Conservation (phyloP, 2,888 invertebrate genomes). For the Lithophane ornitopus region DNA sequence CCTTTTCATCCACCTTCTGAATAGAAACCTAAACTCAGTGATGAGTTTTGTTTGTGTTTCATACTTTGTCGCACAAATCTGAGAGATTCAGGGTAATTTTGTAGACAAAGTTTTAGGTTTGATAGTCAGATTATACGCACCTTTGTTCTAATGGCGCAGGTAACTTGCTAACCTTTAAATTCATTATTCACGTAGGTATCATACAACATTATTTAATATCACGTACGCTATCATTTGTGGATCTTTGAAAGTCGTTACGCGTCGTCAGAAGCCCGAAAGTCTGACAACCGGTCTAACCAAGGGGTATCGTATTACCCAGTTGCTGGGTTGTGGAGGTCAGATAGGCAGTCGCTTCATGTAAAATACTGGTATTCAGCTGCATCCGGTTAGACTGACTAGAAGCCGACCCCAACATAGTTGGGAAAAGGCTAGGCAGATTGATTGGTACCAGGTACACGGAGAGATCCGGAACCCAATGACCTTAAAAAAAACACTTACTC, state of each 20-base stretch:
- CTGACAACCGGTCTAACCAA: too few species aligned
- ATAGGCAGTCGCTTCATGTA: too few species aligned
- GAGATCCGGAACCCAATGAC: not conserved
- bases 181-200: too few species aligned
- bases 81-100: constrained; percentile 13
- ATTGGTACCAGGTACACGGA: not conserved
- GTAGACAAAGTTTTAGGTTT: constrained; percentile 9
- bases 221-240: too few species aligned
- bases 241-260: too few species aligned
- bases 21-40: constrained; percentile 58
- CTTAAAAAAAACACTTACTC: not conserved
- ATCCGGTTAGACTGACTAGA: too few species aligned
- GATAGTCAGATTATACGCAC: not conserved
- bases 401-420: too few species aligned
- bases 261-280: too few species aligned
- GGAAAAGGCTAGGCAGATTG: too few species aligned
- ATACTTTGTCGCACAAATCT: constrained; percentile 35
- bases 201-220: not conserved
- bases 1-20: constrained; percentile 55
- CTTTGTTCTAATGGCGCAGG: not conserved
- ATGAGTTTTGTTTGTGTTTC: constrained; percentile 52
- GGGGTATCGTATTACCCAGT: too few species aligned
- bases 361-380: too few species aligned
- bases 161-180: not conserved
- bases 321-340: too few species aligned